Evolutionary conservation across 1,140 invertebrate genomes (phyloP), one percentile per base, ranked within the genome.

Genomic region (Achroia grisella): DNA sequence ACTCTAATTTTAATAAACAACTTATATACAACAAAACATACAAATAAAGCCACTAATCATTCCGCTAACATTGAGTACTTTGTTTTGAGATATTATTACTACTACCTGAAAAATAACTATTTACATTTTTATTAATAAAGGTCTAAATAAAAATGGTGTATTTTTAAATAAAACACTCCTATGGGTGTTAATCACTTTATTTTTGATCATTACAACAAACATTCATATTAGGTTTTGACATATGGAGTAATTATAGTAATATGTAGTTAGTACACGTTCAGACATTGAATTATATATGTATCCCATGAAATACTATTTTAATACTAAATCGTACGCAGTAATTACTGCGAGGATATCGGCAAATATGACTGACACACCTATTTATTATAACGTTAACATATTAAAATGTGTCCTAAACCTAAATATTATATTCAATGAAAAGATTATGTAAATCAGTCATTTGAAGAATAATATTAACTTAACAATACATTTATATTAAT

Each of bases 381-480:
- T 2, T 23, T 23, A 23, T 6, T 23, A 3, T 50, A 56, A 65
- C 56, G 56, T 56, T 62, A 70, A 64, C 61, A 67, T 65, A 70
- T 67, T 65, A 61, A 69, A 69, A 73, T 71, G 71, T 68, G 46
- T 43, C 59, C 62, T 71, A 68, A 46, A 46, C 17, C 64, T 75
- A 69, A 60, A 49, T 15, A 56, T 47, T 71, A 75, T 53, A 33
- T 59, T 62, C 52, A 68, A 70, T 60, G 59, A 72, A 75, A 74
- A 57, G 65, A 76, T 71, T 74, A 69, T 76, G 68, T 76, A 76
- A 79, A 79, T 79, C 75, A 79, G 75, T 79, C 75, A 57, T 76
- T 79, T 69, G 71, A 74, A 74, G 61, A 70, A 71, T 66, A 71
- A 71, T 45, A 52, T 69, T 62, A 63, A 70, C 56, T 51, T 70